These are phyloP conservation scores for Pangasius macronema DNA, from an alignment of 2,797 vertebrate species.

Conservation along the genomic window DNA sequence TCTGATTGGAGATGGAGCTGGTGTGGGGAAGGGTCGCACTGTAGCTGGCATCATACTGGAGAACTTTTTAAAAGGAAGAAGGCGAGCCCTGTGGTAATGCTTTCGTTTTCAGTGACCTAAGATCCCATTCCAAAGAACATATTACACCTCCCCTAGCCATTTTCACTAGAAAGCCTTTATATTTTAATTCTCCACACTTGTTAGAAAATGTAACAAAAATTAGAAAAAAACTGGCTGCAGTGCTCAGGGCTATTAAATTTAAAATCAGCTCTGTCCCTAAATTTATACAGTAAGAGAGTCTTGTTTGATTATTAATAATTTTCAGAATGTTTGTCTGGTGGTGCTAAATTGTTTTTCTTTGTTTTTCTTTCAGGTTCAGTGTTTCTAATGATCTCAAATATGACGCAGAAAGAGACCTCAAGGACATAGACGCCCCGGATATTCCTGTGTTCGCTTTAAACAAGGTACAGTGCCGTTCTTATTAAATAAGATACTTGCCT, in stretches of 20 bases:
- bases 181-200: neutral
- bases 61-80: slow-evolving; percentile 89
- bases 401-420: slow-evolving; percentile 95
- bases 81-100: slow-evolving; percentile 92
- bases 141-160: neutral
- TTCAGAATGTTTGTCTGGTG: neutral
- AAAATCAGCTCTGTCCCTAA: neutral
- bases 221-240: neutral
- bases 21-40: slow-evolving; percentile 95
- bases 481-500: neutral
- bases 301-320: neutral
- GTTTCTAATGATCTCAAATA: slow-evolving; percentile 98
- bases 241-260: neutral
- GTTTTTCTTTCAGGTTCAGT: slow-evolving; percentile 85
- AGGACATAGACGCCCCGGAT: slow-evolving; percentile 88
- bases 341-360: neutral
- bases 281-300: neutral
- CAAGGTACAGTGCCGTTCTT: slow-evolving; percentile 79
- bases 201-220: neutral
- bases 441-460: slow-evolving; percentile 95
- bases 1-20: slow-evolving; percentile 93
- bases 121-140: neutral
- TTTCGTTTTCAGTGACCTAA: neutral
- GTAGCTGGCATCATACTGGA: slow-evolving; percentile 96
- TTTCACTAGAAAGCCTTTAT: neutral